These are phyloP conservation scores for Pemphredon lugubris DNA, from an alignment of 2,888 invertebrate genomes.

Conservation along the genomic window DNA sequence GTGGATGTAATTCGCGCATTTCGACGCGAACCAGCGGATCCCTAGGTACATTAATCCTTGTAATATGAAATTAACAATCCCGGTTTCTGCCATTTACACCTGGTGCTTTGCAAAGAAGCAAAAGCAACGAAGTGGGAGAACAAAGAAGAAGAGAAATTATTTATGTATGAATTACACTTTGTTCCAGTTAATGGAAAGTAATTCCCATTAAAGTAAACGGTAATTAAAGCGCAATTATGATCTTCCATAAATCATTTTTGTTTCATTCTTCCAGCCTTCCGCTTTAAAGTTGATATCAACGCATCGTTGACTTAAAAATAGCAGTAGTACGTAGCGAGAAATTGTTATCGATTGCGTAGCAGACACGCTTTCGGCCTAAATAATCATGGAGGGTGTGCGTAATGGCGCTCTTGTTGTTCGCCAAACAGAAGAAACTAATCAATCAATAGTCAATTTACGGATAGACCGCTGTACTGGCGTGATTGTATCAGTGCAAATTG, in stretches of 20 bases:
- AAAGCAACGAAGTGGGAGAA: conserved; percentile 17
- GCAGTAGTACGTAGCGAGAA: background rate
- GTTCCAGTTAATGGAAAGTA: conserved; percentile 10
- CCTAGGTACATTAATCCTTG: conserved; percentile 73
- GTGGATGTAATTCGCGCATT: conserved; percentile 66
- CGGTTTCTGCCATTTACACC: conserved; percentile 68
- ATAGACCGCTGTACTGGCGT: conserved; percentile 47
- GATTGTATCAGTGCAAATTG: conserved; percentile 43
- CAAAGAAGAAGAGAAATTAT: conserved; percentile 34
- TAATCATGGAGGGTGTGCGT: conserved; percentile 41
- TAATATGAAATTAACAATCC: conserved; percentile 77
- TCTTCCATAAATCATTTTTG: no score
- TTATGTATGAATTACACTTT: conserved; percentile 27
- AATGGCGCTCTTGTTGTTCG: conserved; percentile 44
- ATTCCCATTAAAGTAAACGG: background rate
- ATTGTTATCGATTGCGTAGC: conserved; percentile 24
- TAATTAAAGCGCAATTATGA: no score
- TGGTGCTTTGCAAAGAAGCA: conserved; percentile 58
- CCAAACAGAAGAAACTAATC: conserved; percentile 59
- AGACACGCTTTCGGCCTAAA: conserved; percentile 25
- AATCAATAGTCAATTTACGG: conserved; percentile 64
- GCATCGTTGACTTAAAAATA: no score
- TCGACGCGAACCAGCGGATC: conserved; percentile 52
- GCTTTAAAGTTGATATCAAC: no score
- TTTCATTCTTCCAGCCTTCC: no score